Percentiles rank a stretch among this genome's conserved stretches.
These are phyloP conservation scores for Crepidodera aurea DNA, from an alignment of 2,888 invertebrate genomes.

Conservation along the genomic window DNA sequence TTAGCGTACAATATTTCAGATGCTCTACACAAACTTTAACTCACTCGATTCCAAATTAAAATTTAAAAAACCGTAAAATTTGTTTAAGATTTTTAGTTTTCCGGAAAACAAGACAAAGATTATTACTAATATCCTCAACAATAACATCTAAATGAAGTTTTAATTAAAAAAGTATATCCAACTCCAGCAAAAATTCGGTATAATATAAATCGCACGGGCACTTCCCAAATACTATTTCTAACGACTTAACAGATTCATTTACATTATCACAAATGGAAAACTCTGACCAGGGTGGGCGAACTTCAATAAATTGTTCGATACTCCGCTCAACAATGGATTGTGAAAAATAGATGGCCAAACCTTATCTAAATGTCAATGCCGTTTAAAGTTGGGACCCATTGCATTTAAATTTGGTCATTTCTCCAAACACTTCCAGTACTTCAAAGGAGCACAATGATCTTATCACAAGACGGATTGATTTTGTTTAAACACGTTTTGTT, in stretches of 20 bases:
- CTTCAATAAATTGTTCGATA: slow-evolving; percentile 41
- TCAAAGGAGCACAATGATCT: slow-evolving; percentile 36
- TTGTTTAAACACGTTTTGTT: slow-evolving; percentile 5
- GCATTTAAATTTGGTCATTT: slow-evolving; percentile 58
- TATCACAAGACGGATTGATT: slow-evolving; percentile 34
- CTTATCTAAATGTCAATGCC: slow-evolving; percentile 63
- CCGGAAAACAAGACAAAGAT: no score
- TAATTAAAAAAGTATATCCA: no score
- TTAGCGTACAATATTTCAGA: no score
- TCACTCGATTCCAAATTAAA: no score
- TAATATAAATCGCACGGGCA: no score
- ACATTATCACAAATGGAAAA: slow-evolving; percentile 8
- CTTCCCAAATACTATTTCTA: no score
- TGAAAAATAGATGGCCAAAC: slow-evolving; percentile 60
- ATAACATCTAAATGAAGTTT: no score
- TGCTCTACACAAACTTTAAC: no score
- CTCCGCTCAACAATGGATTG: slow-evolving; percentile 50
- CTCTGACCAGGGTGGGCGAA: slow-evolving; percentile 7
- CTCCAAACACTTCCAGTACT: slow-evolving; percentile 27
- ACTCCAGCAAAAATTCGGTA: no score
- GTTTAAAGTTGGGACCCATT: slow-evolving; percentile 60
- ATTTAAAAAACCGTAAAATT: no score
- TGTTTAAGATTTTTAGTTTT: no score
- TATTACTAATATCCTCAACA: no score
- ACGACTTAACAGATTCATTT: slow-evolving; percentile 6